Conservation (phyloP, 2,113 vertebrate species). For the Nothoprocta perdicaria region DNA sequence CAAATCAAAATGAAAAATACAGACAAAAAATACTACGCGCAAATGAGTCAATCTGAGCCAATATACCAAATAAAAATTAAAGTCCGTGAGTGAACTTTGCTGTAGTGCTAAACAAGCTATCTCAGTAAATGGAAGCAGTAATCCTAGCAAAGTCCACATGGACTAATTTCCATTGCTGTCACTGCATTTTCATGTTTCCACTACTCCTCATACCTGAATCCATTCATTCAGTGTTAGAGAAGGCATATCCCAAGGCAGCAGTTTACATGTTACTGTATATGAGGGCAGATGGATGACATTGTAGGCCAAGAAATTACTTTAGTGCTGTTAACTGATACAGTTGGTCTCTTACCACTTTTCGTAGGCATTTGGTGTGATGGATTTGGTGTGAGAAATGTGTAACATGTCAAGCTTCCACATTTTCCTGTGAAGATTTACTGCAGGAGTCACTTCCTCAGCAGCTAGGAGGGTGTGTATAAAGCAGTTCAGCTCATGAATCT, state of each 20-base stretch:
- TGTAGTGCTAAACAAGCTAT: not conserved
- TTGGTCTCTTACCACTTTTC: not conserved
- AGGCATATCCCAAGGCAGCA: not conserved
- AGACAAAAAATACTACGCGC: not conserved
- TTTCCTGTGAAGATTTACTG: not conserved
- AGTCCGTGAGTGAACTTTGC: not conserved
- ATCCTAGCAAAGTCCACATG: accelerated
- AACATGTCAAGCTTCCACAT: not conserved
- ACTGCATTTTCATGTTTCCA: not conserved
- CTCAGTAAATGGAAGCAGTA: accelerated
- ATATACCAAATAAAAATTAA: accelerated
- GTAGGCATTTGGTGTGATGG: not conserved
- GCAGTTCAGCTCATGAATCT: not conserved
- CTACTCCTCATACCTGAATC: not conserved
- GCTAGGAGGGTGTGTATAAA: not conserved
- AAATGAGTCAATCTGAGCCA: not conserved
- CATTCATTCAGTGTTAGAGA: not conserved
- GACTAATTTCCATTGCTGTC: not conserved
- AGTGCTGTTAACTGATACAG: not conserved
- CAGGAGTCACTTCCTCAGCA: not conserved
- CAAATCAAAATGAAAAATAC: not conserved
- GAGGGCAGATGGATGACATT: not conserved
- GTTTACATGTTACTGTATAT: not conserved
- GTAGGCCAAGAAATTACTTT: not conserved
- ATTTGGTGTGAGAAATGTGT: not conserved